Percentiles rank a stretch among this genome's conserved stretches.
Conservation (phyloP, 2,797 vertebrate species). For the Gymnoscopelus braueri region DNA sequence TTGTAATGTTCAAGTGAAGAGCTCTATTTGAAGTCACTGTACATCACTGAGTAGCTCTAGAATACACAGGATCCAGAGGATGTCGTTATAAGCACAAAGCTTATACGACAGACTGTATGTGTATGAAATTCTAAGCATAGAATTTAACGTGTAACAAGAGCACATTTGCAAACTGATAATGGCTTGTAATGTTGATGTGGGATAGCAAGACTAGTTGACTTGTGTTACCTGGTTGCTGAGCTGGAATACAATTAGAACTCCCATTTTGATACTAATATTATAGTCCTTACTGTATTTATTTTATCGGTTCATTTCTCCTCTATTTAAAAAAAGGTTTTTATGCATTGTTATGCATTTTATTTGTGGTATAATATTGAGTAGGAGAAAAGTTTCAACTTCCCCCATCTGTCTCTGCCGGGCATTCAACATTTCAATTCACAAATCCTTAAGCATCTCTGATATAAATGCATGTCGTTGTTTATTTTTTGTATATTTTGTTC, state of each 20-base stretch:
- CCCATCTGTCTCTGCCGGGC: slow-evolving; percentile 22
- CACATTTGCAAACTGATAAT: slow-evolving; percentile 27
- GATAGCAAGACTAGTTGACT: slow-evolving; percentile 14
- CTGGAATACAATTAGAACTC: slow-evolving; percentile 20
- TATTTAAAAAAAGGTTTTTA: slow-evolving; percentile 18
- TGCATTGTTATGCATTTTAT: slow-evolving; percentile 19
- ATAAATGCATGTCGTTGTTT: slow-evolving; percentile 58
- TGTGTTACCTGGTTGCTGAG: slow-evolving; percentile 29
- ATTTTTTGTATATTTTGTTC: not conserved
- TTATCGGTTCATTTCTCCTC: slow-evolving; percentile 6
- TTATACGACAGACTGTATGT: no score
- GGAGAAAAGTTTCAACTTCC: slow-evolving; percentile 10
- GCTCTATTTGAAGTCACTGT: no score
- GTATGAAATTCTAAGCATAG: no score
- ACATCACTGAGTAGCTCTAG: no score
- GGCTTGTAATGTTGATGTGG: slow-evolving; percentile 33
- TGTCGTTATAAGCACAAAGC: no score
- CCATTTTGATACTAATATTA: not conserved
- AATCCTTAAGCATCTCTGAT: slow-evolving; percentile 33
- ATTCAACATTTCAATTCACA: slow-evolving; percentile 13
- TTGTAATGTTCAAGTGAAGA: no score
- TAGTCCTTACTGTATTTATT: slow-evolving; percentile 24
- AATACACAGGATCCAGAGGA: no score
- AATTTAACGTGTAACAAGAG: slow-evolving; percentile 6
- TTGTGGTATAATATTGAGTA: slow-evolving; percentile 5